Evolutionary conservation across 2,888 invertebrate genomes (phyloP).

Genomic region (Campoplex nolae): DNA sequence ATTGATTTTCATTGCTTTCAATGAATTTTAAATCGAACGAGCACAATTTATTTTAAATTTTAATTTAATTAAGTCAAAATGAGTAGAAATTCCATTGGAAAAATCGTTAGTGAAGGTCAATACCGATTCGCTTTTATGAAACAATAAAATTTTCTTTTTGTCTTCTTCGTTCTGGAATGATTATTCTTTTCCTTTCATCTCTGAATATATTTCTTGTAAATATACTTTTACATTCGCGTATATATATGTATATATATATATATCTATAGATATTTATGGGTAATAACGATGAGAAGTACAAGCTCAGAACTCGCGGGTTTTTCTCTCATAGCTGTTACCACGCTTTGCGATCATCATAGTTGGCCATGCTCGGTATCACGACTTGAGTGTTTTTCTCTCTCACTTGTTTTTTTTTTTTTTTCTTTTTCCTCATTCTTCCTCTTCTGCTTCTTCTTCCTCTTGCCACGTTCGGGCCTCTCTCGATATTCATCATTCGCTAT

Average conservation of each 20-base stretch:
- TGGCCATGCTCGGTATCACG: slow-evolving; percentile 83
- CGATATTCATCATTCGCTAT: slow-evolving; percentile 4
- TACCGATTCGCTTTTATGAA: not conserved
- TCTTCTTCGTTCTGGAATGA: not conserved
- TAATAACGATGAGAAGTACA: slow-evolving; percentile 3
- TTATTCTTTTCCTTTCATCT: slow-evolving; percentile 24
- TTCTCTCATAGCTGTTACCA: slow-evolving; percentile 82
- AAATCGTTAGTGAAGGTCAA: not conserved
- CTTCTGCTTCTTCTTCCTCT: not conserved
- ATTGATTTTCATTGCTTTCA: too few species aligned
- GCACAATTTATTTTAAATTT: too few species aligned
- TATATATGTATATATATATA: not conserved
- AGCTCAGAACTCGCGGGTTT: slow-evolving; percentile 27
- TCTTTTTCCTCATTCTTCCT: not conserved
- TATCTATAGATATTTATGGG: not conserved
- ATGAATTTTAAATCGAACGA: too few species aligned
- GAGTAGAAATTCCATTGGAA: not conserved
- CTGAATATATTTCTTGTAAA: not conserved
- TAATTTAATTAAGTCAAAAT: too few species aligned
- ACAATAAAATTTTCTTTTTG: not conserved
- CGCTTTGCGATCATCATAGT: slow-evolving; percentile 83
- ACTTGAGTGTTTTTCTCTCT: slow-evolving; percentile 76
- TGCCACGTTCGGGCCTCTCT: not conserved
- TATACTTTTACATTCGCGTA: not conserved
- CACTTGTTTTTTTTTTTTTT: slow-evolving; percentile 32